Base-by-base conservation (phyloP, 1,140 invertebrate genomes). In the Megalopta genalis region DNA sequence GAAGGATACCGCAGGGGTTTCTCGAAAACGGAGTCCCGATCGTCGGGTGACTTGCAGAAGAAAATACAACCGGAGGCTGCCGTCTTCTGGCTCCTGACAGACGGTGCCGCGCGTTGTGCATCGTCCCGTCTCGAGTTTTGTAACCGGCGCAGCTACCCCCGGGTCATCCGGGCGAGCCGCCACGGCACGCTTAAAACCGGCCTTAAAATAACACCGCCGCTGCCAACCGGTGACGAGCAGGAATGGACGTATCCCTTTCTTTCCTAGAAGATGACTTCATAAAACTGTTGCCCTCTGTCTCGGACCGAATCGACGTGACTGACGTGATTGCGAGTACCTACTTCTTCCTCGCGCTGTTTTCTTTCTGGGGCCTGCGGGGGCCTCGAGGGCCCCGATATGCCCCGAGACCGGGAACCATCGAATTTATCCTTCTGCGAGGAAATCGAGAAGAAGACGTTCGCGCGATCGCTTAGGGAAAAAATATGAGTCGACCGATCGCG, bases 191-290 rank as follows among this genome's bases (percentile, higher is more conserved):
- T 82, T 86, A 88, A 83, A 86, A 85, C 80, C 80, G 77, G 82
- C 82, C 90, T 91, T 92, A 91, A 91, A 92, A 92, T 92, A 92
- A 92, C 89, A 92, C 82, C 77, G 84, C 65, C 69, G 82, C 84
- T 86, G 85, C 76, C 84, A 82, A 87, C 82, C 71, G 80, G 80
- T 79, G 80, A 81, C 78, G 81, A 73, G 81, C 81, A 84, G 70
- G 85, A 86, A 84, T 84, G 85, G 85, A 90, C 88, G 71, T 87
- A 89, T 88, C 86, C 86, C 87, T 91, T 92, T 91, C 89, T 90
- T 91, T 90, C 89, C 84, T 72, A 87, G 87, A 88, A 90, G 89
- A 92, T 92, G 90, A 92, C 90, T 92, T 90, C 85, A 90, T 92
- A 85, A 91, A 92, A 92, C 88, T 88, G 86, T 86, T 83, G 83